phyloP scores from a whole-genome alignment of 2,888 invertebrate genomes.

The Amphipoea lucens region DNA sequence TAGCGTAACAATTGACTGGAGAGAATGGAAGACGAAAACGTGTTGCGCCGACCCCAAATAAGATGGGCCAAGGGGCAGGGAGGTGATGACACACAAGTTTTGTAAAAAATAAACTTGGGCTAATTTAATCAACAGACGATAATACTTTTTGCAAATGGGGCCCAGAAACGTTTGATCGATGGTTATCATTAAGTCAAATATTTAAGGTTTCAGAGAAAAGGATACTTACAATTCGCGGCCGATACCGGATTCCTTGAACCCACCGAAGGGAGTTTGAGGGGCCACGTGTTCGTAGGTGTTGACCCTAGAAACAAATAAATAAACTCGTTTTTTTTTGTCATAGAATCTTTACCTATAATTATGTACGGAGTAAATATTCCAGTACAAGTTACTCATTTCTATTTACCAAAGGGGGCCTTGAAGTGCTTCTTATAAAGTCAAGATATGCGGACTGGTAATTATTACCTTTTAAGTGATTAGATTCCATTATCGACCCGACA shows the following conservation, averaged over 20 bases:
- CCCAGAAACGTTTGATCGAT: not conserved
- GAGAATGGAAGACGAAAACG: not conserved
- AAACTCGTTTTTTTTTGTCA: constrained; percentile 18
- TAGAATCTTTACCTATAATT: not conserved
- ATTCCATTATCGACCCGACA: not conserved
- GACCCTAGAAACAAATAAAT: constrained; percentile 87
- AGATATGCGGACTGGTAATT: not conserved
- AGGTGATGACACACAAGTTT: not conserved
- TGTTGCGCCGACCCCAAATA: not conserved
- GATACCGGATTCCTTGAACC: constrained; percentile 96
- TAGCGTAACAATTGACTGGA: not conserved
- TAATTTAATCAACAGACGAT: not conserved
- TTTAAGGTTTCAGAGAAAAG: not conserved
- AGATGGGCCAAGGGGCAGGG: not conserved
- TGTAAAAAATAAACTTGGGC: not conserved
- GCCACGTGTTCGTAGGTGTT: constrained; percentile 93
- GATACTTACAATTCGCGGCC: constrained; percentile 93
- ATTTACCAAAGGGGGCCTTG: constrained; percentile 4
- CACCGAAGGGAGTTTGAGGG: constrained; percentile 96
- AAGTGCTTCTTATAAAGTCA: not conserved
- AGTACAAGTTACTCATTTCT: constrained; percentile 1
- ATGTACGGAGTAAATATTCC: not conserved
- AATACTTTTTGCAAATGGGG: not conserved
- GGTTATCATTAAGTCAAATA: not conserved
- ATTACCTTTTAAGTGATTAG: not conserved